phyloP scores from a whole-genome alignment of 2,113 vertebrate genomes.

The Galeopterus variegatus region DNA sequence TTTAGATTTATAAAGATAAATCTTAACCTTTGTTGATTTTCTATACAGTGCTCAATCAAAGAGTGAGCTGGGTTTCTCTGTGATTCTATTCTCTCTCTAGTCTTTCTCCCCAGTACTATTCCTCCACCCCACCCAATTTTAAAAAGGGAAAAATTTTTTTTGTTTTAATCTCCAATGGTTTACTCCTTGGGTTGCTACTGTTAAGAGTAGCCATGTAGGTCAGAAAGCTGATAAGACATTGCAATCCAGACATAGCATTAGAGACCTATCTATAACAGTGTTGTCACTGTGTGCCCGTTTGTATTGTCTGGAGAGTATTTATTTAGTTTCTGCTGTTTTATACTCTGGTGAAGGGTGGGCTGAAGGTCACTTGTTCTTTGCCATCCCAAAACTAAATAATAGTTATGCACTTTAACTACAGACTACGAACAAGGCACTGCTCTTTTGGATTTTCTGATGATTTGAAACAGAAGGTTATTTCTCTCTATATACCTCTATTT shows the following conservation, averaged over 20 bases:
- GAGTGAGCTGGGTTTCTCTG: background rate
- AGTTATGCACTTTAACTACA: background rate
- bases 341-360: background rate
- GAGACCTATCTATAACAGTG: background rate
- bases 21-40: background rate
- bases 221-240: background rate
- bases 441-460: background rate
- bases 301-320: background rate
- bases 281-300: background rate
- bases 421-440: background rate
- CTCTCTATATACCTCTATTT: background rate
- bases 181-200: background rate
- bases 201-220: background rate
- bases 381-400: conserved; percentile 47
- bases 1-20: background rate
- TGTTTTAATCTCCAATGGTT: background rate
- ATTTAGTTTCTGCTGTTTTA: background rate
- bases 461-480: conserved; percentile 16
- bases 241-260: rapidly evolving
- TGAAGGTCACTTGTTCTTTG: background rate
- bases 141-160: background rate
- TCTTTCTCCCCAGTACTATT: background rate
- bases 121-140: background rate
- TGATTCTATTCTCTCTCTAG: background rate
- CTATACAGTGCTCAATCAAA: background rate